Evolutionary conservation across 2,113 vertebrate species (phyloP), one percentile per base, ranked within the genome.

Genomic region (Terrapene triunguis): DNA sequence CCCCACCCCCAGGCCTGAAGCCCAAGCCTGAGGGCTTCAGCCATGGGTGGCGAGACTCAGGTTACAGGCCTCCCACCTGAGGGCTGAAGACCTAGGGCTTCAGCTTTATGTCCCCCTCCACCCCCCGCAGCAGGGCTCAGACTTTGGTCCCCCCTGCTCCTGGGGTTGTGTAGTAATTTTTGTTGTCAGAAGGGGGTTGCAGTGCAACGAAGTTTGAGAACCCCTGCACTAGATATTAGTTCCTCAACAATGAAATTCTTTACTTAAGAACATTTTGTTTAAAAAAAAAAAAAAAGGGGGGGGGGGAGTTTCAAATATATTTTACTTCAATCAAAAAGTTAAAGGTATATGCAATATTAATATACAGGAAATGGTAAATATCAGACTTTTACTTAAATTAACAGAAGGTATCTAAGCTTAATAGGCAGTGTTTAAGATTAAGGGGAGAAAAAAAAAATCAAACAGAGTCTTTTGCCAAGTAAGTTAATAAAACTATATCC

Each of bases 161-260:
- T 51, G 50, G 16, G 5, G 50, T 51, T 17, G 16, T 51, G 50
- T 17, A 51, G 50, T 51, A 51, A 51, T 51, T 51, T 51, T 51
- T 14, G 5, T 51, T 51, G 88, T 21, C 10, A 1, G 3, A 0
- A 0, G 24, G 59, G 54, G 59, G 4, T n/a, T 21, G 29, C 6
- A 35, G 59, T 65, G 59, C 0, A 0, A 0, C 1, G 80, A 53
- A 51, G 50, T 51, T 51, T 51, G 50, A 17, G 14, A 51, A 51
- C 50, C 50, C 50, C 16, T 51, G 50, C 1, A 2, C 0, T 0
- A n/a, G 4, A 27, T 2, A 55, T 5, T 21, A 5, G 0, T 0
- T 0, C 51, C 25, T 8, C 1, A 1, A 1, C 7, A 0, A 35
- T 89, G 80, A 80, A 42, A 89, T 10, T 22, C 35, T 85, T 35